Evolutionary conservation across 2,797 vertebrate species (phyloP).

Genomic region (Xenentodon cancila): DNA sequence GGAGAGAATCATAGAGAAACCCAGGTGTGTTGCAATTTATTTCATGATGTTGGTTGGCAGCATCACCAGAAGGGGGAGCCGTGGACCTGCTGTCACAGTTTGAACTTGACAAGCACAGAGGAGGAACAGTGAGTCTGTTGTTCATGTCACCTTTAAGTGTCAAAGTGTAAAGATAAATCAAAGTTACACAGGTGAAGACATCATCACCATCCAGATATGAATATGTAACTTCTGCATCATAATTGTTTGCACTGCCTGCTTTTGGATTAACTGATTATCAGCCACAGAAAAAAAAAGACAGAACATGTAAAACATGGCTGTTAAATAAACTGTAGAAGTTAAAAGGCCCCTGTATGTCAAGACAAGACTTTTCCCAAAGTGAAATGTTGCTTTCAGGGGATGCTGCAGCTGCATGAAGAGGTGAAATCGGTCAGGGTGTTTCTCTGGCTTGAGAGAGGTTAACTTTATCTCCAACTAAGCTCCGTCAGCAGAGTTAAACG

Average conservation of each 20-base stretch:
- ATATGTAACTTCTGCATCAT: not conserved
- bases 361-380: constrained; percentile 18
- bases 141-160: not conserved
- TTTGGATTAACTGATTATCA: no score
- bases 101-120: constrained; percentile 2
- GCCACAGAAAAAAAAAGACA: not conserved
- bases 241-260: not conserved
- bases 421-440: constrained; percentile 15
- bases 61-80: constrained; percentile 65
- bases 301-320: not conserved
- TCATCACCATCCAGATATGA: no score
- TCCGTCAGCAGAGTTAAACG: constrained; percentile 11
- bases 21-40: not conserved
- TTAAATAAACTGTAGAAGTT: constrained; percentile 1
- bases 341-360: constrained; percentile 14
- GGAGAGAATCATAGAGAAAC: constrained; percentile 18
- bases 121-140: constrained; percentile 17
- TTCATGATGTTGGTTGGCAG: constrained; percentile 13
- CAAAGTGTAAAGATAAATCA: not conserved
- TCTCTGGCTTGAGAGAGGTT: constrained; percentile 9
- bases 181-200: not conserved
- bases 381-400: constrained; percentile 32
- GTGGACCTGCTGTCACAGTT: constrained; percentile 36
- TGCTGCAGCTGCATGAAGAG: constrained; percentile 34
- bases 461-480: constrained; percentile 9